These are phyloP conservation scores for Ptilonorhynchus violaceus DNA, from an alignment of 2,113 vertebrate species.

Conservation along the genomic window DNA sequence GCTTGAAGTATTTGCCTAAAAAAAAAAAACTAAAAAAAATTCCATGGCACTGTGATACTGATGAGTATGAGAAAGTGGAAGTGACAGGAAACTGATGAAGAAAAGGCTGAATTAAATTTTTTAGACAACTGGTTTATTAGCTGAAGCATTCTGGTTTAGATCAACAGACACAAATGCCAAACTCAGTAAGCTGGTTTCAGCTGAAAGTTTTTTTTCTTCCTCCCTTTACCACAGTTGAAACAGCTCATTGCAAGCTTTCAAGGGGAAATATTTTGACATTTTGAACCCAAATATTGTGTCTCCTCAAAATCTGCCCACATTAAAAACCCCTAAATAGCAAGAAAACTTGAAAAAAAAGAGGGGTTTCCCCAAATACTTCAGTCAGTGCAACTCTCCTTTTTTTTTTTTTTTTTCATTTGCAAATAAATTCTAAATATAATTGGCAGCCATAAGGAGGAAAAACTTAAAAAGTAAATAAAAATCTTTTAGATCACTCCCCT, in stretches of 20 bases:
- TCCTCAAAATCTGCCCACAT: background rate
- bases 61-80: slow-evolving; percentile 19
- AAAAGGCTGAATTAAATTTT: background rate
- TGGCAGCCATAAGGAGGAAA: background rate
- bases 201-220: background rate
- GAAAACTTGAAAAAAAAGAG: background rate
- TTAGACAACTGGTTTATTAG: slow-evolving; percentile 21
- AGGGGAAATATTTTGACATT: background rate
- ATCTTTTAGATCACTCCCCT: background rate
- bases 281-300: background rate
- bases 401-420: background rate
- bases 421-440: background rate
- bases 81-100: slow-evolving; percentile 4
- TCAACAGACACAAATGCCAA: slow-evolving; percentile 1
- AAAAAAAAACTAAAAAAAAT: background rate
- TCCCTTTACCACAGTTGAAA: background rate
- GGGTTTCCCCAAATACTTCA: background rate
- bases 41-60: background rate
- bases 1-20: background rate
- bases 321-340: background rate
- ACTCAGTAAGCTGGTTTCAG: background rate
- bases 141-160: slow-evolving; percentile 1
- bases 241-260: background rate
- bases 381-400: background rate
- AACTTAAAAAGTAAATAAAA: background rate